A percentile compares a stretch with the other conserved stretches of the same genome.
phyloP scores from a whole-genome alignment of 2,113 vertebrate species.

The Cyphomyrus plagiostoma region DNA sequence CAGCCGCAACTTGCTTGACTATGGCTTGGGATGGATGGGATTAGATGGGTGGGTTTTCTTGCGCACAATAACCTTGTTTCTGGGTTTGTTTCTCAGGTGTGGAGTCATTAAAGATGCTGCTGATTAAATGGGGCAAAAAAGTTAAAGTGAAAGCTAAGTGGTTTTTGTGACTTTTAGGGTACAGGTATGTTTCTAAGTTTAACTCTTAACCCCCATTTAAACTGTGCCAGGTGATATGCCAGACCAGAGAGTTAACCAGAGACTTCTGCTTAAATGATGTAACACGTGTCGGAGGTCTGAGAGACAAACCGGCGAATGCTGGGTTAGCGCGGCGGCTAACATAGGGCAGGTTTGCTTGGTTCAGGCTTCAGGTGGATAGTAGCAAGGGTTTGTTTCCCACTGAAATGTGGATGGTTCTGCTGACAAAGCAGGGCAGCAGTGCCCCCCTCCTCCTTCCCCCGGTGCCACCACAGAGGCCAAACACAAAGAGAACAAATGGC shows the following conservation, averaged over 20 bases:
- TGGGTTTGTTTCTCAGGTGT: background rate
- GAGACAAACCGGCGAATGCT: background rate
- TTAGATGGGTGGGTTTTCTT: background rate
- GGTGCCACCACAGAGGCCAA: conserved; percentile 3
- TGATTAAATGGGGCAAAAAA: background rate
- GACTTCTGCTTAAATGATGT: background rate
- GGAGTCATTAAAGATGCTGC: background rate
- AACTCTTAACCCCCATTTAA: background rate
- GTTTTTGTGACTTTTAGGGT: background rate
- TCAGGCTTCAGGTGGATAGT: background rate
- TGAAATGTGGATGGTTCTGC: background rate
- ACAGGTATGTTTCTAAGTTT: background rate
- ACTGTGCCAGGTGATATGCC: background rate
- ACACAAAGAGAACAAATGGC: background rate
- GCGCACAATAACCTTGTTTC: background rate
- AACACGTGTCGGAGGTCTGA: background rate
- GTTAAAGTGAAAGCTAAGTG: background rate
- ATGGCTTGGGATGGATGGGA: background rate
- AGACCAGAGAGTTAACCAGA: background rate
- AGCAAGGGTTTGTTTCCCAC: background rate
- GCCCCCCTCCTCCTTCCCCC: conserved; percentile 4
- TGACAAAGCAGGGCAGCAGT: background rate
- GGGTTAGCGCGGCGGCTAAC: background rate
- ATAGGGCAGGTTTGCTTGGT: background rate
- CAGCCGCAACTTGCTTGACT: background rate